Base-by-base conservation (phyloP, 2,888 invertebrate species). In the Trissolcus japonicus region DNA sequence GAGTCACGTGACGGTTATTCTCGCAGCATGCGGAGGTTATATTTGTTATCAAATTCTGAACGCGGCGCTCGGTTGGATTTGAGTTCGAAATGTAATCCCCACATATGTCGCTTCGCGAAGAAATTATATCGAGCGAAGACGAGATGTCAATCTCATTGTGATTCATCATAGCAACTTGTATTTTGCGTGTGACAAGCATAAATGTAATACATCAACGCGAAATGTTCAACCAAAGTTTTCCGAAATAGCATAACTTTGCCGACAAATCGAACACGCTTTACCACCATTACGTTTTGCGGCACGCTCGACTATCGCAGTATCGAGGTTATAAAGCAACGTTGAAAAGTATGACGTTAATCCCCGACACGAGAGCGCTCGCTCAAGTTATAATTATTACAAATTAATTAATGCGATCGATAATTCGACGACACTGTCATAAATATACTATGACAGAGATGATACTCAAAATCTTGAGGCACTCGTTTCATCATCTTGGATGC, bases 111-210 rank as follows among this genome's bases (percentile, higher is more conserved):
- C 19, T 21, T 14, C 4, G 46, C n/a, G 25, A 71, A 76, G 71
- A 76, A 71, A 66, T 76, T 71, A 46, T 76, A 76, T 76, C 61
- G 71, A 41, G 48, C 56, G 55, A 66, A 76, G 69, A 76, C 56
- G 69, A 76, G 71, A 76, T 76, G 76, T 76, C 76, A 76, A 76
- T 76, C 71, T 71, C 71, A 76, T 76, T 76, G 66, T 66, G 71
- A 76, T 76, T 76, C 76, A 76, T 66, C 69, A 57, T 57, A 46
- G 61, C 61, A 61, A 66, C 61, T 76, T 71, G 71, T 76, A 66
- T 71, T 76, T 76, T 62, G 71, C 71, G 65, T 76, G 76, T 76
- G 76, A 76, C 76, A 66, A 71, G 76, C 76, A 76, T 71, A 76
- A 76, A 76, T 55, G 76, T 57, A 76, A 76, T 71, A 76, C 69